Evolutionary conservation across 2,797 vertebrate genomes (phyloP).

Genomic region (Thunnus albacares): DNA sequence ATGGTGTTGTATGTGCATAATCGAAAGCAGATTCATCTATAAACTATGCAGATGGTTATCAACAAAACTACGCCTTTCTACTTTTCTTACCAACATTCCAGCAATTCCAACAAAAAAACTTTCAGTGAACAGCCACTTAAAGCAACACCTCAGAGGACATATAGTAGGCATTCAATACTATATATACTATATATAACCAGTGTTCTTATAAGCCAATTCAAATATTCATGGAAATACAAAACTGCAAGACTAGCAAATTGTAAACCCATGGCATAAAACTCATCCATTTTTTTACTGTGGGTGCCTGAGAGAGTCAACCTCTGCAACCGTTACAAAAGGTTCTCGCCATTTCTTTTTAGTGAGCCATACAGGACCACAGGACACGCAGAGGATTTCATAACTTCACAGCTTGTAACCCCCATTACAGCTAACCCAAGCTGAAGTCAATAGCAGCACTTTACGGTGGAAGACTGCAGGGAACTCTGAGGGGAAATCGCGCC

Average conservation of each 20-base stretch:
- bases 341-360: constrained; percentile 35
- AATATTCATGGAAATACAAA: constrained; percentile 46
- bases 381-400: constrained; percentile 35
- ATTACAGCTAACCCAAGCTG: constrained; percentile 44
- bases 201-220: constrained; percentile 8
- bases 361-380: constrained; percentile 22
- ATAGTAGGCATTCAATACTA: not conserved
- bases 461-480: constrained; percentile 18
- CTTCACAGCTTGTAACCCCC: constrained; percentile 33
- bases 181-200: not conserved
- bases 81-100: constrained; percentile 7
- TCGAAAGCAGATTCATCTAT: not conserved
- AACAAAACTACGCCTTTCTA: too few species aligned
- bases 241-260: constrained; percentile 43
- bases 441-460: constrained; percentile 42
- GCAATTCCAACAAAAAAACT: constrained; percentile 11
- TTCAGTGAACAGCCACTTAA: constrained; percentile 22
- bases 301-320: constrained; percentile 19
- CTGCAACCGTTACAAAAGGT: constrained; percentile 14
- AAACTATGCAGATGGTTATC: not conserved
- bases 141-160: not conserved
- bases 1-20: not conserved
- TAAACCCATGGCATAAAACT: constrained; percentile 13
- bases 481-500: constrained; percentile 45
- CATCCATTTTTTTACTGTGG: not conserved